phyloP scores from a whole-genome alignment of 1,140 invertebrate species.

The Drosophila pectinifera region DNA sequence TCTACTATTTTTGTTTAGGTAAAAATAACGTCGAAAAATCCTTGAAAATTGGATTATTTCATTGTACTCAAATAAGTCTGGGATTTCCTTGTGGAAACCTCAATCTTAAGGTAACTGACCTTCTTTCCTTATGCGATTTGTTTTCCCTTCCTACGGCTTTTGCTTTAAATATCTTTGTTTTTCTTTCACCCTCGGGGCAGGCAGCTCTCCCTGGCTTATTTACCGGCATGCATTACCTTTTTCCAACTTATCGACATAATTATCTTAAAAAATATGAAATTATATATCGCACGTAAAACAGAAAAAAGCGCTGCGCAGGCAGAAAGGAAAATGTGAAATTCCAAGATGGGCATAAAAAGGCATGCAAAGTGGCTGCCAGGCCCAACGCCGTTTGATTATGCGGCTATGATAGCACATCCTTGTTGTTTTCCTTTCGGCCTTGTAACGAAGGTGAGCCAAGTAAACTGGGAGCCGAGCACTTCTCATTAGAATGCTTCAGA shows the following conservation, averaged over 20 bases:
- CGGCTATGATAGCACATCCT: conserved; percentile 70
- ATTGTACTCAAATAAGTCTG: not conserved
- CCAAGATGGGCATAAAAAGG: conserved; percentile 38
- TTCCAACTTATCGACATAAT: conserved; percentile 79
- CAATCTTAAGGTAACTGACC: not conserved
- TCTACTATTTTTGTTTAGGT: no score
- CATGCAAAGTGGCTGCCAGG: conserved; percentile 52
- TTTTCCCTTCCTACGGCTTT: not conserved
- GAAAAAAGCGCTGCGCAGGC: conserved; percentile 30
- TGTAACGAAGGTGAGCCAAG: conserved; percentile 47
- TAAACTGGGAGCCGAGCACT: conserved; percentile 61
- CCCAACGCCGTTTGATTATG: conserved; percentile 69
- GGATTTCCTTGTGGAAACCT: not conserved
- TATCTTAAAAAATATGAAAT: conserved; percentile 82
- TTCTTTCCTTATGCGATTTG: conserved; percentile 1
- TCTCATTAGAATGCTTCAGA: conserved; percentile 78
- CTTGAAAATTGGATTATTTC: no score
- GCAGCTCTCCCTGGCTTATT: conserved; percentile 43
- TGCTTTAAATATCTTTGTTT: conserved; percentile 21
- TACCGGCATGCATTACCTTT: conserved; percentile 66
- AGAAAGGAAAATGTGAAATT: conserved; percentile 49
- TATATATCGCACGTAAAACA: conserved; percentile 69
- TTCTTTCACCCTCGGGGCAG: conserved; percentile 32
- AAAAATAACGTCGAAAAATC: no score
- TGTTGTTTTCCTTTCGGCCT: conserved; percentile 53